phyloP scores from a whole-genome alignment of 2,888 invertebrate genomes.

The Dasysyrphus tricinctus region DNA sequence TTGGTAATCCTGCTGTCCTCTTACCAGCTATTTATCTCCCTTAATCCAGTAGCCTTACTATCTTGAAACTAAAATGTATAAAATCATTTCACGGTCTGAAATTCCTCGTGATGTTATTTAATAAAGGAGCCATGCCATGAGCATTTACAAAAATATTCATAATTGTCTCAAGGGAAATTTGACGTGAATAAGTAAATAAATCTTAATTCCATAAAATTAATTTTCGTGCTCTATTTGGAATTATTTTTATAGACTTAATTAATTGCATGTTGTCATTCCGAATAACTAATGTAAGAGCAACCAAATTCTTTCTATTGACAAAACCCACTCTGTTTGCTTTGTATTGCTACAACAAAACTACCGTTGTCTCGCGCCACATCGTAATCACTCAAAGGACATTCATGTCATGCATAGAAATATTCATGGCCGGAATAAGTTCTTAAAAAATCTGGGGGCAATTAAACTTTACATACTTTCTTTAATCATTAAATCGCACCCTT shows the following conservation, averaged over 20 bases:
- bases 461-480: too few relatives aligned
- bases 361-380: background rate
- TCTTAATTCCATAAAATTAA: slow-evolving; percentile 16
- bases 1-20: too few relatives aligned
- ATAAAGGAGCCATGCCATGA: background rate
- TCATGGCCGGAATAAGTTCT: background rate
- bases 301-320: slow-evolving; percentile 15
- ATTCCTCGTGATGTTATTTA: background rate
- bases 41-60: too few relatives aligned
- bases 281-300: slow-evolving; percentile 45
- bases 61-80: background rate
- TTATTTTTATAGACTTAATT: slow-evolving; percentile 31
- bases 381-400: slow-evolving; percentile 13
- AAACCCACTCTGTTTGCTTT: slow-evolving; percentile 2
- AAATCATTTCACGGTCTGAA: background rate
- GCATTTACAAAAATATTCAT: background rate
- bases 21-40: too few relatives aligned
- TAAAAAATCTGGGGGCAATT: background rate
- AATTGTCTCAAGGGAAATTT: slow-evolving; percentile 4
- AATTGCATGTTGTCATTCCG: slow-evolving; percentile 62
- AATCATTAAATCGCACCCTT: too few relatives aligned
- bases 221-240: slow-evolving; percentile 8
- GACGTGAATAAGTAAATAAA: slow-evolving; percentile 12
- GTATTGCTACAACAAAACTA: slow-evolving; percentile 7
- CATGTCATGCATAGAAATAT: slow-evolving; percentile 15